Evolutionary conservation across 2,113 vertebrate species (phyloP).

Genomic region (Prolemur simus): DNA sequence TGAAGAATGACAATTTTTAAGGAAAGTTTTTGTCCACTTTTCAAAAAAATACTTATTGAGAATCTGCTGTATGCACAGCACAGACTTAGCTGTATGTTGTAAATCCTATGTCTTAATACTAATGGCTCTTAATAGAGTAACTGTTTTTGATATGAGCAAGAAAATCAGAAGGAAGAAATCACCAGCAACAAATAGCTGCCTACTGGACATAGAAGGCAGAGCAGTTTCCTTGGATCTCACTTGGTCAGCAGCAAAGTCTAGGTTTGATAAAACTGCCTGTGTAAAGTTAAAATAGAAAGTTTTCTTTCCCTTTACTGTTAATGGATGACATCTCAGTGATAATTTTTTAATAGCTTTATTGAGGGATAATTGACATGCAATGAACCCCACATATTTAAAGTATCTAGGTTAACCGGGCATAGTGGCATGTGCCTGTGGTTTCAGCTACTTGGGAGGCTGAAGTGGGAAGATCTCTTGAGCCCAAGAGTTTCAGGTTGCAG

Average conservation of each 20-base stretch:
- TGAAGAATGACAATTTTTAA: neutral
- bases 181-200: neutral
- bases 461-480: no score
- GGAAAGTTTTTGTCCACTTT: neutral
- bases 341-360: neutral
- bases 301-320: neutral
- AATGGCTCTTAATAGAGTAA: neutral
- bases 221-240: neutral
- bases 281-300: neutral
- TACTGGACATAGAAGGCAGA: neutral
- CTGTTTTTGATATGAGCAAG: neutral
- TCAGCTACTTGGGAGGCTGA: no score
- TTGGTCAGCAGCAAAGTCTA: neutral
- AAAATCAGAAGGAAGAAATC: neutral
- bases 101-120: neutral
- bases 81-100: neutral
- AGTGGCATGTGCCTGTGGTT: no score
- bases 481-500: no score
- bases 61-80: neutral
- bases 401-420: neutral
- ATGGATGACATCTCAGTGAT: neutral
- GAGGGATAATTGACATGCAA: neutral
- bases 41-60: neutral
- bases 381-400: neutral
- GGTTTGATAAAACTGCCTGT: neutral